Conservation (phyloP, 2,888 invertebrate genomes). For the Cephus runcator region DNA sequence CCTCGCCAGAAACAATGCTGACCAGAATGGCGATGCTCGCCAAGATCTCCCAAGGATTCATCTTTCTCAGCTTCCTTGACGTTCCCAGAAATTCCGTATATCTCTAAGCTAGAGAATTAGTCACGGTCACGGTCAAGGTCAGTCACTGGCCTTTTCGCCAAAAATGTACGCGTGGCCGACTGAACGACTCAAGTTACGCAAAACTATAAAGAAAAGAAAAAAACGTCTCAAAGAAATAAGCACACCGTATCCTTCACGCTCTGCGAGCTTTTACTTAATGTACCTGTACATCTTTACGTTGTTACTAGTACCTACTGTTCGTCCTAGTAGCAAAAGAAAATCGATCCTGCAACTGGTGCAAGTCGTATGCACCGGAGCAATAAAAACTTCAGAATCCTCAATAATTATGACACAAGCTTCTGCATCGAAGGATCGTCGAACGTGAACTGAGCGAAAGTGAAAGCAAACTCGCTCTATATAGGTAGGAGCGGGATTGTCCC, state of each 20-base stretch:
- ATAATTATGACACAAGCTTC: not conserved
- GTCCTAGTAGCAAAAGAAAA: not conserved
- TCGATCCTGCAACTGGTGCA: not conserved
- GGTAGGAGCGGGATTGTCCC: constrained; percentile 28
- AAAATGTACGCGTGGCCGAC: not conserved
- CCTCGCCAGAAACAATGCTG: constrained; percentile 34
- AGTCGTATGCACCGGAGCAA: not conserved
- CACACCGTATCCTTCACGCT: not conserved
- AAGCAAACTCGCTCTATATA: constrained; percentile 49
- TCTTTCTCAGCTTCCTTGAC: not conserved
- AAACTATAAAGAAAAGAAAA: not conserved
- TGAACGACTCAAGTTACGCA: not conserved
- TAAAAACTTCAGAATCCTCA: not conserved
- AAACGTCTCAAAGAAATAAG: not conserved
- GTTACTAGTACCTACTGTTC: not conserved
- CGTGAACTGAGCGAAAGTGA: constrained; percentile 36
- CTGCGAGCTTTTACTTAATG: not conserved
- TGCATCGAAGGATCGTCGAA: not conserved
- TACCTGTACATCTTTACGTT: not conserved
- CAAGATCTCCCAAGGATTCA: not conserved
- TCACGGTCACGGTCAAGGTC: not conserved
- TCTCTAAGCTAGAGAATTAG: not conserved
- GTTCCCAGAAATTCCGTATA: not conserved
- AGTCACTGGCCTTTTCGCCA: not conserved
- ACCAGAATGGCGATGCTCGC: constrained; percentile 4